phyloP scores from a whole-genome alignment of 2,113 vertebrate genomes.

The Tor tambroides region DNA sequence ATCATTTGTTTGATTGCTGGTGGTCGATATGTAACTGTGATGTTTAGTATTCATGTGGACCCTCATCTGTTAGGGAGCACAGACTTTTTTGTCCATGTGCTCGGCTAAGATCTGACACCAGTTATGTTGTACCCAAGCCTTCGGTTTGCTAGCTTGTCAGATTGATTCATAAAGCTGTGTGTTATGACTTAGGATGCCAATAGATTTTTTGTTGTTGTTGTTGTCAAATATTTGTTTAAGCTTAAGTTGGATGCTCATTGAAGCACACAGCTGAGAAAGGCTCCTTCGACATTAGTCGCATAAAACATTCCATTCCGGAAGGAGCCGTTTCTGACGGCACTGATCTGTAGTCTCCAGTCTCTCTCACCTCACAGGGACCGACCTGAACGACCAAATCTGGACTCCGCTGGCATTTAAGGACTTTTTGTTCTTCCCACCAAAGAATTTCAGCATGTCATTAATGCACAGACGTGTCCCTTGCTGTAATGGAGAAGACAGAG shows the following conservation, averaged over 20 bases:
- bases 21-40: slow-evolving; percentile 65
- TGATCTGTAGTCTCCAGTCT: slow-evolving; percentile 56
- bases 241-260: not conserved
- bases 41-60: slow-evolving; percentile 65
- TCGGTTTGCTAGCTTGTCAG: slow-evolving; percentile 34
- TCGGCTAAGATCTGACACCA: slow-evolving; percentile 48
- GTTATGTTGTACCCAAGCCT: slow-evolving; percentile 12
- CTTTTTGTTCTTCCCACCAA: slow-evolving; percentile 72
- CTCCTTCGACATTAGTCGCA: slow-evolving; percentile 16
- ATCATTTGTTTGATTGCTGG: slow-evolving; percentile 65
- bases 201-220: slow-evolving; percentile 21
- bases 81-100: slow-evolving; percentile 44
- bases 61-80: slow-evolving; percentile 55
- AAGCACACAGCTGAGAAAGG: slow-evolving; percentile 30
- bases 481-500: slow-evolving; percentile 27
- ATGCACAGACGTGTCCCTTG: slow-evolving; percentile 56
- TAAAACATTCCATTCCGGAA: slow-evolving; percentile 76
- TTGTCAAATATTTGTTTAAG: slow-evolving; percentile 21
- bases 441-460: slow-evolving; percentile 63
- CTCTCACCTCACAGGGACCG: slow-evolving; percentile 44
- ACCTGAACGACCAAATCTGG: slow-evolving; percentile 38
- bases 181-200: not conserved
- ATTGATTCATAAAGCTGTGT: slow-evolving; percentile 14
- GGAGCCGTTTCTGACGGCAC: slow-evolving; percentile 64
- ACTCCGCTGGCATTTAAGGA: slow-evolving; percentile 52